Conservation (phyloP, 2,888 invertebrate species). For the Noctua comes region DNA sequence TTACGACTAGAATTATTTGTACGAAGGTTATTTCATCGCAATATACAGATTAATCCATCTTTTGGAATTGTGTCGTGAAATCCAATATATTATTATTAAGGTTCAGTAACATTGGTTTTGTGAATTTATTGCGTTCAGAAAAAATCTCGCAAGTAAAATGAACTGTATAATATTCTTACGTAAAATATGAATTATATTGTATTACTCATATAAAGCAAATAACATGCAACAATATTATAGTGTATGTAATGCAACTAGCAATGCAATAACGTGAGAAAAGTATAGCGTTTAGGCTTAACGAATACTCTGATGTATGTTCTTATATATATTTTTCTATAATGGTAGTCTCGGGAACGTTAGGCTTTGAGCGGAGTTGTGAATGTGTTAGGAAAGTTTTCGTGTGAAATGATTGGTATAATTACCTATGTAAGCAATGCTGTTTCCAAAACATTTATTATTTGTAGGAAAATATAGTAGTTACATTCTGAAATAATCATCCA, state of each 20-base stretch:
- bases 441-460: constrained; percentile 44
- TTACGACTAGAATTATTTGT: constrained; percentile 24
- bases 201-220: constrained; percentile 31
- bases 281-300: constrained; percentile 58
- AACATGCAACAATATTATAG: constrained; percentile 53
- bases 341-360: constrained; percentile 57
- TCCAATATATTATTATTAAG: constrained; percentile 37
- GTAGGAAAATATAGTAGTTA: constrained; percentile 32
- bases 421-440: constrained; percentile 38
- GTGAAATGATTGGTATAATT: constrained; percentile 37
- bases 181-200: constrained; percentile 29
- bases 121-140: neutral
- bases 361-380: constrained; percentile 63
- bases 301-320: constrained; percentile 66
- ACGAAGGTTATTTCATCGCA: constrained; percentile 14
- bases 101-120: constrained; percentile 30
- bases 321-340: constrained; percentile 63
- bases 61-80: constrained; percentile 50
- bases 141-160: constrained; percentile 26
- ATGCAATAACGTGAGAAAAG: constrained; percentile 72
- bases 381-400: constrained; percentile 38
- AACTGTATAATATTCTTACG: constrained; percentile 27
- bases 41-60: constrained; percentile 48
- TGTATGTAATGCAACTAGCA: constrained; percentile 73
- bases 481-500: constrained; percentile 31